Evolutionary conservation across 2,797 vertebrate species (phyloP).

Genomic region (Sorex maritimensis): DNA sequence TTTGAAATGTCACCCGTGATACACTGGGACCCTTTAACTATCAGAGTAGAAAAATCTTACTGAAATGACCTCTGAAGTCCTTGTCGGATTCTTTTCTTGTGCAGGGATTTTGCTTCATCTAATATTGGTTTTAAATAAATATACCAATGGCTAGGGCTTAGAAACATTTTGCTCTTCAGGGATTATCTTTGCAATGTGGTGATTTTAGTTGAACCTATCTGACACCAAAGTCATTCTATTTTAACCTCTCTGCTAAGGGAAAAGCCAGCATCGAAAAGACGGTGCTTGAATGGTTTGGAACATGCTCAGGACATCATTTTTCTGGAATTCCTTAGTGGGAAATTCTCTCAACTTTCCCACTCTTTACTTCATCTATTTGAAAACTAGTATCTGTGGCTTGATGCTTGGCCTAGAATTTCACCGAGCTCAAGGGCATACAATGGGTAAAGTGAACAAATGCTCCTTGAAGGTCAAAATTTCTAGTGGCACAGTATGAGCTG

Average conservation of each 20-base stretch:
- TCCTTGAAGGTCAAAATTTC: constrained; percentile 36
- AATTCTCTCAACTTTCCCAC: constrained; percentile 43
- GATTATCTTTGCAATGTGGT: constrained; percentile 46
- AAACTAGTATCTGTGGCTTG: background rate
- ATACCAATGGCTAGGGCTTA: background rate
- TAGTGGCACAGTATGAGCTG: background rate
- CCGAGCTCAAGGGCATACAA: background rate
- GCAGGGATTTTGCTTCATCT: constrained; percentile 68
- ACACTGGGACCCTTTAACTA: constrained; percentile 30
- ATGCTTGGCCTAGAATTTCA: background rate
- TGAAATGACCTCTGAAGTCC: constrained; percentile 59
- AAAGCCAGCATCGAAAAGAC: constrained; percentile 22
- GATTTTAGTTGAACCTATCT: constrained; percentile 62
- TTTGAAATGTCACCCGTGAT: constrained; percentile 63
- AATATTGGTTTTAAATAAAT: constrained; percentile 73
- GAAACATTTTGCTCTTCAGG: constrained; percentile 27
- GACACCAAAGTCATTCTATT: constrained; percentile 40
- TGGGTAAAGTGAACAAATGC: background rate
- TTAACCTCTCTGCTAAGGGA: constrained; percentile 46
- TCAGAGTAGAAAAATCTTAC: constrained; percentile 7
- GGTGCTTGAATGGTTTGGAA: constrained; percentile 20
- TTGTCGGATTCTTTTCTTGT: constrained; percentile 12
- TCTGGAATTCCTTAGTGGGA: constrained; percentile 13
- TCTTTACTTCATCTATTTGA: constrained; percentile 30
- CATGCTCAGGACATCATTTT: background rate